These are phyloP conservation scores for Embiotoca jacksoni DNA, from an alignment of 2,113 vertebrate genomes.

Conservation along the genomic window DNA sequence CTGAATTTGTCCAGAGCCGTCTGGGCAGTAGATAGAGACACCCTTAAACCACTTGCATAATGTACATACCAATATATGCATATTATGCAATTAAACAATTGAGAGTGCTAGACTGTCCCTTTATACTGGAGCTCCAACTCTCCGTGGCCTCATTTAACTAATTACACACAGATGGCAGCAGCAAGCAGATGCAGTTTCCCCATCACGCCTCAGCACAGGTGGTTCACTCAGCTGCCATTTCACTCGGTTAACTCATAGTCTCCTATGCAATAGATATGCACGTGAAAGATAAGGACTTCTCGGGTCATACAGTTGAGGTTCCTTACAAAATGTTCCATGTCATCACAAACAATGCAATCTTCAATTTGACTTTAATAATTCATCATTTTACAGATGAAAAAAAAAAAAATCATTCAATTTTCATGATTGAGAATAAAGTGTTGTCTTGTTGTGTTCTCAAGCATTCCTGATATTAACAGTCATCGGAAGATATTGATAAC, in stretches of 20 bases:
- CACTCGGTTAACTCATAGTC: constrained; percentile 45
- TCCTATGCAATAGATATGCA: constrained; percentile 44
- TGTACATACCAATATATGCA: neutral
- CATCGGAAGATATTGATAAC: too few species aligned
- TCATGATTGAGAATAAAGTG: too few species aligned
- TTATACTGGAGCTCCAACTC: constrained; percentile 48
- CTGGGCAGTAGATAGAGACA: neutral
- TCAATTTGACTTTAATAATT: neutral
- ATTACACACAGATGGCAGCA: constrained; percentile 76
- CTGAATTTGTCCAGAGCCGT: neutral
- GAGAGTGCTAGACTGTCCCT: constrained; percentile 31
- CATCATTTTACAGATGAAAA: too few species aligned
- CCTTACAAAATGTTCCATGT: neutral
- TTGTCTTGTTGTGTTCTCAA: too few species aligned
- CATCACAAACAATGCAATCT: neutral
- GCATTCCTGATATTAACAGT: too few species aligned
- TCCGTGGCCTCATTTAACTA: constrained; percentile 68
- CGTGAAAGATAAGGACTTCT: constrained; percentile 28
- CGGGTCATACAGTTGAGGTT: constrained; percentile 8
- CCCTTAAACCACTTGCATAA: neutral
- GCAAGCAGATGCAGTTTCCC: constrained; percentile 63
- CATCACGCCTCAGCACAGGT: constrained; percentile 66
- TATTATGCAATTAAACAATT: constrained; percentile 24
- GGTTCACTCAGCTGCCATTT: constrained; percentile 65
- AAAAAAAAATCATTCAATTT: too few species aligned